These are phyloP conservation scores for Andricus quercusramuli DNA, from an alignment of 2,888 invertebrate species.

Conservation along the genomic window DNA sequence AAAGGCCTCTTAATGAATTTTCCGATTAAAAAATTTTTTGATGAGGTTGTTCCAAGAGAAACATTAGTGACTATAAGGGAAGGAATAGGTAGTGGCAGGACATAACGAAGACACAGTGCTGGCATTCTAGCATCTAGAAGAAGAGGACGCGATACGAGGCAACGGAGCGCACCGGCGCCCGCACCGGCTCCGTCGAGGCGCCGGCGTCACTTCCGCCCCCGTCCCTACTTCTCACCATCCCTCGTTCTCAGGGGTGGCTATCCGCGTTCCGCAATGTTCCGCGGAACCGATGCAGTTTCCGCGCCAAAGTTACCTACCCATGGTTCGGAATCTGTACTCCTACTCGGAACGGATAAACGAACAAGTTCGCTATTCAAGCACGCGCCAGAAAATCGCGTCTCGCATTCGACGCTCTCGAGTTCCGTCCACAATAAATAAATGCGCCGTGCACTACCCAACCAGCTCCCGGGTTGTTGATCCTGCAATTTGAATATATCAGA, in stretches of 20 bases:
- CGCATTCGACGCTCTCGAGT: conserved; percentile 54
- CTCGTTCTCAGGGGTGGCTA: conserved; percentile 48
- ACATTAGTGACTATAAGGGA: conserved; percentile 65
- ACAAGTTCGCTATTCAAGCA: conserved; percentile 55
- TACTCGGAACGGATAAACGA: conserved; percentile 44
- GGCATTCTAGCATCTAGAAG: conserved; percentile 59
- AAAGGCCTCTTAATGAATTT: too few relatives aligned
- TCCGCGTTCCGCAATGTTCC: conserved; percentile 53
- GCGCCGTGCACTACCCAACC: conserved; percentile 67
- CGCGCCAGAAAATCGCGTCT: conserved; percentile 66
- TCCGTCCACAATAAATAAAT: conserved; percentile 67
- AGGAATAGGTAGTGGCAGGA: conserved; percentile 71
- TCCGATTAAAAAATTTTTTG: not conserved
- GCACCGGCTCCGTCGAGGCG: conserved; percentile 77
- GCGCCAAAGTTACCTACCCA: conserved; percentile 54
- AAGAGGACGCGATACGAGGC: conserved; percentile 72
- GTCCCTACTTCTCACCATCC: conserved; percentile 56
- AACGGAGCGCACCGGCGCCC: conserved; percentile 78
- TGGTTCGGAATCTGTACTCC: conserved; percentile 30
- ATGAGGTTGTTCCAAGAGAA: conserved; percentile 53
- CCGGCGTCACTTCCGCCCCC: conserved; percentile 78
- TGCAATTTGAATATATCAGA: conserved; percentile 63
- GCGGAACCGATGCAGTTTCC: conserved; percentile 52
- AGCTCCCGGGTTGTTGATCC: conserved; percentile 70
- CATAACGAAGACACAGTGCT: conserved; percentile 77